Percentiles rank a stretch among this genome's conserved stretches.
Evolutionary conservation across 2,888 invertebrate species (phyloP).

Genomic region (Tanytarsus gracilentus): DNA sequence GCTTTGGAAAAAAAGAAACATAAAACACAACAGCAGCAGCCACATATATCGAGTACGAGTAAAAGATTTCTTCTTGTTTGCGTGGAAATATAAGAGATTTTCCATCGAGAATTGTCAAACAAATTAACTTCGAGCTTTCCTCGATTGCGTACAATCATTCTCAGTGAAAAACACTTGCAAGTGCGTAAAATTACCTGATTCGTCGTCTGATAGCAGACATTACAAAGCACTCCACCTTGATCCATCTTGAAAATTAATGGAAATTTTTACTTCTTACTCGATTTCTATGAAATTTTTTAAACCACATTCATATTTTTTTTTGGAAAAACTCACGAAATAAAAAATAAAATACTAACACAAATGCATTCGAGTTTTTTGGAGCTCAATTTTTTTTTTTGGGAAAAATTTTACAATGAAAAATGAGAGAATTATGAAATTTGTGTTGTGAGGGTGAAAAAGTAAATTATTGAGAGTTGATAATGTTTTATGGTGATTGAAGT

Average conservation of each 20-base stretch:
- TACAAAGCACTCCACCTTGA: neutral
- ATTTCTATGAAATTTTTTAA: constrained; percentile 1
- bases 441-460: neutral
- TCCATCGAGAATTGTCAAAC: neutral
- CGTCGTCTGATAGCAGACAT: constrained; percentile 18
- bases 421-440: constrained; percentile 1
- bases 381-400: constrained; percentile 4
- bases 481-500: too few species aligned
- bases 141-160: neutral
- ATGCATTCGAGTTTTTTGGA: constrained; percentile 1
- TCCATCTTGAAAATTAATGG: neutral
- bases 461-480: constrained; percentile 1
- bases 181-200: neutral
- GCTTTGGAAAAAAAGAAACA: neutral
- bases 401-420: constrained; percentile 1
- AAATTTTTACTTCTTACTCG: neutral
- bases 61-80: constrained; percentile 4
- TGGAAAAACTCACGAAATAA: neutral
- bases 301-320: constrained; percentile 1
- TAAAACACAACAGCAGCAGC: constrained; percentile 12
- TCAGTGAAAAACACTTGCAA: neutral
- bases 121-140: neutral
- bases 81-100: neutral
- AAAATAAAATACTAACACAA: neutral
- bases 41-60: neutral